Conservation (phyloP, 2,797 vertebrate genomes). For the Sebastes cheni region DNA sequence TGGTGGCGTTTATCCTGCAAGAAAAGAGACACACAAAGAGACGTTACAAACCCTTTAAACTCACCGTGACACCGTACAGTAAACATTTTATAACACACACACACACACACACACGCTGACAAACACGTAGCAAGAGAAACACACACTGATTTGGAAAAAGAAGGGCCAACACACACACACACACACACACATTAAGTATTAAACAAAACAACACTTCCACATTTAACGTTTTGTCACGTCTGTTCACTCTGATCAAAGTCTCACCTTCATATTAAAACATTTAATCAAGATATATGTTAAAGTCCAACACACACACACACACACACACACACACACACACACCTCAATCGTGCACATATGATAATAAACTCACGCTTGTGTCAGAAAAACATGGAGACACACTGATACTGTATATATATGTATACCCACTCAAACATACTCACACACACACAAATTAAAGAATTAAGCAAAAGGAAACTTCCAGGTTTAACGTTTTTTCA, state of each 20-base stretch:
- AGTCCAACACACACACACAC: not conserved
- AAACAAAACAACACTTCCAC: not conserved
- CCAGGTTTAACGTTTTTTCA: too few species aligned
- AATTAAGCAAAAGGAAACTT: too few species aligned
- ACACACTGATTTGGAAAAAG: not conserved
- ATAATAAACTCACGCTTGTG: not conserved
- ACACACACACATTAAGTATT: not conserved
- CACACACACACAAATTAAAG: too few species aligned
- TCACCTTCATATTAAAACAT: not conserved
- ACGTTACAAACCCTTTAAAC: not conserved
- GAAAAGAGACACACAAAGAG: not conserved
- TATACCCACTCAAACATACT: not conserved
- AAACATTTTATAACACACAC: too few species aligned
- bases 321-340: too few species aligned
- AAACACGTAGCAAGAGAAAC: not conserved
- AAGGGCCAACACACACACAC: not conserved
- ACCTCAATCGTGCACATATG: not conserved
- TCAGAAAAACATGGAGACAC: not conserved
- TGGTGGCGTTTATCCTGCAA: slow-evolving; percentile 2
- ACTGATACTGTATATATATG: not conserved
- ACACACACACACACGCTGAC: not conserved
- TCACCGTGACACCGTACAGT: not conserved
- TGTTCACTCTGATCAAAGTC: not conserved
- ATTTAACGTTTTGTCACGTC: not conserved
- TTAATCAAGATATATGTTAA: not conserved